Evolutionary conservation across 1,140 invertebrate genomes (phyloP).

Genomic region (Lasaia peninsularis): DNA sequence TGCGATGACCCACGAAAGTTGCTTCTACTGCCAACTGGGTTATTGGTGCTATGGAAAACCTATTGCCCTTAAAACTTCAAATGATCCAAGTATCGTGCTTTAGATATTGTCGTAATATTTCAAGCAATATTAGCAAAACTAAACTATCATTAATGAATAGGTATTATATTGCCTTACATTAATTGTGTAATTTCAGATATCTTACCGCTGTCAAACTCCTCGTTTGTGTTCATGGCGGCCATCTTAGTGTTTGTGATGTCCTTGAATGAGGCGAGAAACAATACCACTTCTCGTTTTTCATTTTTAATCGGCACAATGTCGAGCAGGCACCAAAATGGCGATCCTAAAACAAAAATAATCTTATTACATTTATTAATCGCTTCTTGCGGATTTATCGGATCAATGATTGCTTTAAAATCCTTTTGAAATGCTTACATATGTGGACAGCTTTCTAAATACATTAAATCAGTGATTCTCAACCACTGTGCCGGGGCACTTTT

Average conservation of each 20-base stretch:
- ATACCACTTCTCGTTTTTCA: slow-evolving; percentile 97
- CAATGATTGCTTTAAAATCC: too few species aligned
- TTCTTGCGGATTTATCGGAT: too few species aligned
- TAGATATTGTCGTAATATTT: slow-evolving; percentile 50
- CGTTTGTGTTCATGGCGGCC: slow-evolving; percentile 86
- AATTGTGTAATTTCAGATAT: slow-evolving; percentile 34
- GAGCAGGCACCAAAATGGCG: slow-evolving; percentile 95
- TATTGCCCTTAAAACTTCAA: slow-evolving; percentile 52
- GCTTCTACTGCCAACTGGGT: slow-evolving; percentile 57
- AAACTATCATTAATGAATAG: neutral
- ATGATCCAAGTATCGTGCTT: slow-evolving; percentile 43
- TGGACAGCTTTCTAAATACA: too few species aligned
- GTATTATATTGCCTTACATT: slow-evolving; percentile 20
- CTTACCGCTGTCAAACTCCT: slow-evolving; percentile 91
- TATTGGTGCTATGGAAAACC: slow-evolving; percentile 58
- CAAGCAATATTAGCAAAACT: slow-evolving; percentile 5
- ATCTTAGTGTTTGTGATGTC: slow-evolving; percentile 95
- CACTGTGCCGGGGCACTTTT: too few species aligned
- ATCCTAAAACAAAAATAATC: slow-evolving; percentile 78
- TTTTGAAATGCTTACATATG: too few species aligned
- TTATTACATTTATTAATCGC: too few species aligned
- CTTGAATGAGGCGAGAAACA: slow-evolving; percentile 97
- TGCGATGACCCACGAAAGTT: slow-evolving; percentile 59
- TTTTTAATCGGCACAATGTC: slow-evolving; percentile 99
- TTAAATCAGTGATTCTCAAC: too few species aligned